Evolutionary conservation across 1,140 invertebrate genomes (phyloP).

Genomic region (Drosophila sechellia): DNA sequence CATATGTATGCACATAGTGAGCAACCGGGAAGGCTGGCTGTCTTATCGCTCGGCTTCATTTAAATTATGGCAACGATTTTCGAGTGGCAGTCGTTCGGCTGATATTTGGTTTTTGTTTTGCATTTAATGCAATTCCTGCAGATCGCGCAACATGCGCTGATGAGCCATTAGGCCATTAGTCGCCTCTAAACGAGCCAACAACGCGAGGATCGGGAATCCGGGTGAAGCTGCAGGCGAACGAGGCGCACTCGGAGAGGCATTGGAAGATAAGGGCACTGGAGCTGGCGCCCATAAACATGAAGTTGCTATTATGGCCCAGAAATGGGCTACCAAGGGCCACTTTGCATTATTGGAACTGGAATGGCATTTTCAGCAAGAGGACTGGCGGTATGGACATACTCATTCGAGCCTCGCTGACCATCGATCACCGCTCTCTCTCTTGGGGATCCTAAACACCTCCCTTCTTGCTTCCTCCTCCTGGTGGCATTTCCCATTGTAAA

Average conservation of each 20-base stretch:
- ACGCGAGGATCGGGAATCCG: neutral
- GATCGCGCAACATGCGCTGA: conserved; percentile 54
- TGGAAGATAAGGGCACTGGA: conserved; percentile 18
- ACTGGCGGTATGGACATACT: neutral
- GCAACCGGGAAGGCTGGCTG: conserved; percentile 9
- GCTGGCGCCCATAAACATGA: conserved; percentile 72
- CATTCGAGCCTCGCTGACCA: neutral
- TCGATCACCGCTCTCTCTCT: conserved; percentile 16
- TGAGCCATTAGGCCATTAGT: conserved; percentile 79
- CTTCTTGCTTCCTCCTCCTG: conserved; percentile 13
- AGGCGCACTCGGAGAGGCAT: conserved; percentile 1
- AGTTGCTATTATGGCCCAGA: conserved; percentile 74
- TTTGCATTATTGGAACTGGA: conserved; percentile 40
- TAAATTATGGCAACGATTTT: conserved; percentile 73
- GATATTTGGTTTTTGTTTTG: conserved; percentile 12
- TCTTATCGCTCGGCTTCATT: conserved; percentile 62
- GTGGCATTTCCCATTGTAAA: conserved; percentile 72
- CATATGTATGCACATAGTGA: neutral
- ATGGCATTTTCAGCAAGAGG: neutral
- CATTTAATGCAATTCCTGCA: conserved; percentile 49
- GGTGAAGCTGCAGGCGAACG: neutral
- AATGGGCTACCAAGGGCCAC: conserved; percentile 38
- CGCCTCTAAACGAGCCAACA: conserved; percentile 60
- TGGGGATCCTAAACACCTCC: neutral
- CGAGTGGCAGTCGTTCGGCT: conserved; percentile 20